Evolutionary conservation across 2,888 invertebrate species (phyloP), one percentile per base, ranked within the genome.

Genomic region (Ophonus ardosiacus): DNA sequence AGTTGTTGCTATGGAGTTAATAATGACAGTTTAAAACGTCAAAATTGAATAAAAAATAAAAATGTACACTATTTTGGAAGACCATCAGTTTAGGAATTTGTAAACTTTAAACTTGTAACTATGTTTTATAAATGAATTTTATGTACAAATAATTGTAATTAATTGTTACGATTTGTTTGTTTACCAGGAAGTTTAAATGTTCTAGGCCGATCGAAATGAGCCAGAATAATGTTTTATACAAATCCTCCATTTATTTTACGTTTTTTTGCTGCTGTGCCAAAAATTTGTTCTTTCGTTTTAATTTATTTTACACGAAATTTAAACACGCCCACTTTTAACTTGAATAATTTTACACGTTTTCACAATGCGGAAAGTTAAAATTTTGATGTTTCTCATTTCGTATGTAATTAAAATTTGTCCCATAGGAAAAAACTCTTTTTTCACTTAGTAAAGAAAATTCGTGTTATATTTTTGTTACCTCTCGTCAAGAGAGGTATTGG

Each of bases 221-320:
- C 63, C 63, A 63, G 63, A 63, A 63, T 18, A 10, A 18, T 63
- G 24, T 24, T 63, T 63, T 13, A 17, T 63, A 63, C 24, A 63
- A 63, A 63, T 63, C 17, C 63, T 63, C 0, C 63, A 63, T 63
- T 21, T 21, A 63, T 63, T 63, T 63, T 63, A 51, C 31, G n/a
- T 21, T 63, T 63, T 63, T 24, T 5, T 8, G 63, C 8, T 7
- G 8, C 21, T 21, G 63, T 63, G 63, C 63, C 63, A 63, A 63
- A 63, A 63, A 63, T 24, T 0, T 21, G 10, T 18, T 63, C 24
- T 61, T 21, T 24, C 18, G 18, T 24, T 63, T 63, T 63, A 63
- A 63, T 63, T 63, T 63, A 63, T 63, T 63, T 63, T 63, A 24
- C 63, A 63, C 13, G 63, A 63, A 63, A 21, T 63, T 63, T 63